Evolutionary conservation across 2,797 vertebrate genomes (phyloP).

Genomic region (Sternarchorhynchus goeldii): DNA sequence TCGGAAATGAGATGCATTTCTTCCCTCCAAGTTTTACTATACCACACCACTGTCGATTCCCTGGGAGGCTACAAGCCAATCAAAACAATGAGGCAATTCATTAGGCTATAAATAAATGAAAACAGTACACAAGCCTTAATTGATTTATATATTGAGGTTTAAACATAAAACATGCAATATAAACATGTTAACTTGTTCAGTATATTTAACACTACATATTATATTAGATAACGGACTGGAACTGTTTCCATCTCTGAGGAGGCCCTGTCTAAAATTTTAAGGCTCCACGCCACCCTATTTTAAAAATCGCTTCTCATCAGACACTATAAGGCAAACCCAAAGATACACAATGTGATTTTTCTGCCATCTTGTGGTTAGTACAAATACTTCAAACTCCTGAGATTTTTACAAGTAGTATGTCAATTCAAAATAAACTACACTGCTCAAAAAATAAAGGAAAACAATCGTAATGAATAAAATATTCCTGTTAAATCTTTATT

Average conservation of each 20-base stretch:
- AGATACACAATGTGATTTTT: conserved; percentile 4
- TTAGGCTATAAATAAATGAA: neutral
- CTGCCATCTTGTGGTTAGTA: conserved; percentile 55
- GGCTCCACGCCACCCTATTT: too few species aligned
- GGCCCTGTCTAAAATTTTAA: too few species aligned
- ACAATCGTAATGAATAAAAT: too few species aligned
- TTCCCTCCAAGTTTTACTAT: neutral
- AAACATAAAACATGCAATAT: too few species aligned
- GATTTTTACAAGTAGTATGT: neutral
- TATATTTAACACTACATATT: too few species aligned
- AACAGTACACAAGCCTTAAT: neutral
- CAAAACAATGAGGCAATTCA: neutral
- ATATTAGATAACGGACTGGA: too few species aligned
- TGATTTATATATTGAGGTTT: too few species aligned
- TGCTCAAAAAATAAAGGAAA: neutral
- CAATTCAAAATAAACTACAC: neutral
- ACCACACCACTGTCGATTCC: conserved; percentile 10
- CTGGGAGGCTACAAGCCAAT: neutral
- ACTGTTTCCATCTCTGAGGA: too few species aligned
- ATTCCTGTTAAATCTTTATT: too few species aligned
- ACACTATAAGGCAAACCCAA: too few species aligned
- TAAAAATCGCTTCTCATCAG: too few species aligned
- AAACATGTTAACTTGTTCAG: too few species aligned
- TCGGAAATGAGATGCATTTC: conserved; percentile 10
- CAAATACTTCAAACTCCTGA: neutral